Base-by-base conservation (phyloP, 2,888 invertebrate genomes). In the Catocala nupta region DNA sequence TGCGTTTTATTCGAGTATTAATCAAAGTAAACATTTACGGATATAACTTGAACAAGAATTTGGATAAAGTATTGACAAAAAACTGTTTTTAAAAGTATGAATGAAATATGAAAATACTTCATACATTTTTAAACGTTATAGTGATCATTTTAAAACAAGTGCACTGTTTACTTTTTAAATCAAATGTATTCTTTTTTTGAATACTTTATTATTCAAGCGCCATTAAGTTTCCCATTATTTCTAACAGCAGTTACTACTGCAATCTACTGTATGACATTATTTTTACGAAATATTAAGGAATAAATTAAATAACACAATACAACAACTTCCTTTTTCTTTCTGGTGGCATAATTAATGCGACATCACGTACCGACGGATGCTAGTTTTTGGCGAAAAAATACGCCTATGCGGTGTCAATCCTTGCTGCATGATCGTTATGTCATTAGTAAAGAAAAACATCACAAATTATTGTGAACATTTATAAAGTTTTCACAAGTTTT, bases 381-480 rank as follows among this genome's bases (percentile, higher is more conserved):
- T 84, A 77, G 79, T 82, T 87, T 88, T 89, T 84, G 80, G 85
- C 85, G 86, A 90, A 91, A 91, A 91, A 93, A 92, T 93, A 84
- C 90, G 93, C 93, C 93, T 93, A 93, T 80, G 71, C 61, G 60
- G 65, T 63, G 56, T 47, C 65, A 54, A 65, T 58, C 49, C 52
- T 13, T 71, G 55, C 64, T 67, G 60, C 69, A 68, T 57, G 60
- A 64, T 59, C 54, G 51, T 42, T 59, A 10, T 9, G 12, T 49
- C 52, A 39, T 13, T 44, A 10, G 13, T 12, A 12, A 34, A 16
- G 53, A 9, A 49, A 49, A 47, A 16, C 43, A 39, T 49, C 9
- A 11, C 9, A 34, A 34, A 55, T 43, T 45, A 47, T 44, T 44
- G n/a, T 11, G 44, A 16, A 64, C 58, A 39, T 55, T 25, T 47